Evolutionary conservation across 37 sponge, comb jelly and placozoan species (phyloP).

Genomic region (Beroe forskalii): DNA sequence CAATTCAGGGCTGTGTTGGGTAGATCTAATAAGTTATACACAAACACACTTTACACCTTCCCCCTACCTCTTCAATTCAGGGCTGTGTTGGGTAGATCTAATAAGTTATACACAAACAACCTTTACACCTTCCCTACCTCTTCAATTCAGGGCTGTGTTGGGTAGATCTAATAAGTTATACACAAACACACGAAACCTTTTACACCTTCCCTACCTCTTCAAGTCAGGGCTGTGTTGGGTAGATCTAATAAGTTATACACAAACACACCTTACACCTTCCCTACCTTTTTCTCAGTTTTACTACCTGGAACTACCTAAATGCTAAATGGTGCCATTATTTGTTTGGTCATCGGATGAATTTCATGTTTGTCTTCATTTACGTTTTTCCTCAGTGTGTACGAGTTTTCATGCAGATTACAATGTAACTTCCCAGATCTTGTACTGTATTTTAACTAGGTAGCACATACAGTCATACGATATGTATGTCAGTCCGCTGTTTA

Average conservation of each 20-base stretch:
- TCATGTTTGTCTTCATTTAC: too few relatives aligned
- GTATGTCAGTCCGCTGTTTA: too few relatives aligned
- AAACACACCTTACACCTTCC: not conserved
- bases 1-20: not conserved
- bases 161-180: not conserved
- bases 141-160: not conserved
- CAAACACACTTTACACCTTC: not conserved
- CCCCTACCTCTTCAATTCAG: not conserved
- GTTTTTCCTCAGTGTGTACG: too few relatives aligned
- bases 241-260: not conserved
- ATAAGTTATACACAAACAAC: slow-evolving; percentile 12
- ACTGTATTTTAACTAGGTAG: too few relatives aligned
- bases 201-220: not conserved
- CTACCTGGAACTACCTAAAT: too few relatives aligned
- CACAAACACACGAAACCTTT: too few relatives aligned
- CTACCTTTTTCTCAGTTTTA: not conserved
- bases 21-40: too few relatives aligned
- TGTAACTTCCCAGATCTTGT: too few relatives aligned
- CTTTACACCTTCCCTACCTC: not conserved
- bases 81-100: slow-evolving; percentile 58
- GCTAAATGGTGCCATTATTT: too few relatives aligned
- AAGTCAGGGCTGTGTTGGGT: slow-evolving; percentile 12
- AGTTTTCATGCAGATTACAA: too few relatives aligned
- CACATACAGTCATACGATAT: too few relatives aligned
- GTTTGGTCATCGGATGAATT: too few relatives aligned